Evolutionary conservation across 2,797 vertebrate genomes (phyloP), one percentile per base, ranked within the genome.

Genomic region (Thamnophis elegans): DNA sequence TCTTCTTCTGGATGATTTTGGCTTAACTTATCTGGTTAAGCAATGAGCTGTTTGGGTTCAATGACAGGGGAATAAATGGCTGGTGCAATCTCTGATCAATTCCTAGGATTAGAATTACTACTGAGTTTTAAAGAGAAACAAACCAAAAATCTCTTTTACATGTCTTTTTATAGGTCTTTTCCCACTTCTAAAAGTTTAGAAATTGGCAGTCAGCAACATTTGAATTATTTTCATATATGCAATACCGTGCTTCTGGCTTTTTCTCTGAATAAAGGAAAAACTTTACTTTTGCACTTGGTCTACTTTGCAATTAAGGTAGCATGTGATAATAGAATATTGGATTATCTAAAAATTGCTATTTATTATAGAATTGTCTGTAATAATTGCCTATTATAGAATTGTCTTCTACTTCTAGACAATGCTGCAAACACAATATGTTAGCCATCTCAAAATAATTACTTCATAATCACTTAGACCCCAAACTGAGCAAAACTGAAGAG

Each of bases 11-110:
- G 58, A 32, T 53, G 51, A 65, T 85, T 85, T 73, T 89, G 86
- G 51, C 60, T 9, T 85, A 9, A n/a, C 13, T 89, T 89, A 36
- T 93, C 68, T 89, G 68, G 85, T 89, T 85, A 91, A 91, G 68
- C 88, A 85, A 91, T 91, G 56, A 91, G 32, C 59, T 54, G 16
- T 88, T 93, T 93, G 42, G 60, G 10, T 55, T 88, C 16, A 2
- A 47, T 93, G 26, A 78, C 58, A 89, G 68, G 47, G 55, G 78
- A 59, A 47, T 59, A 87, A 90, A 85, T 55, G 65, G 36, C 55
- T 68, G 85, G 85, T 36, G 5, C n/a, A n/a, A 58, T 59, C 68
- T 12, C 56, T 89, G 56, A 88, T 47, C 82, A 32, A 56, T 85
- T 22, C 87, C 47, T 54, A 9, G 36, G 56, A 65, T 26, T n/a